phyloP scores from a whole-genome alignment of 2,113 vertebrate genomes.

The Falco punctatus region DNA sequence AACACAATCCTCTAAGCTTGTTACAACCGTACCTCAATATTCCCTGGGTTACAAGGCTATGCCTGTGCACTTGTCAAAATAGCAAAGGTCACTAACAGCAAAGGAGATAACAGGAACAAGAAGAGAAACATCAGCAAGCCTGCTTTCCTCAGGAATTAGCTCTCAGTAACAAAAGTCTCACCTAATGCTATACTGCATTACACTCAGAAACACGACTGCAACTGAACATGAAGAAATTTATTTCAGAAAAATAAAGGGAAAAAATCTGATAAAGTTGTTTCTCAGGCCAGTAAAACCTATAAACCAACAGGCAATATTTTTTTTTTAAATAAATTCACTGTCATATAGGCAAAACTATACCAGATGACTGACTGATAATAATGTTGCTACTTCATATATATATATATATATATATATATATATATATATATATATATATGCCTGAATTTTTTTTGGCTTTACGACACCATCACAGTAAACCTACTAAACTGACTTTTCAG shows the following conservation, averaged over 20 bases:
- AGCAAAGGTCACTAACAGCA: not conserved
- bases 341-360: not conserved
- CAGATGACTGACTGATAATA: not conserved
- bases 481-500: not conserved
- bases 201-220: not conserved
- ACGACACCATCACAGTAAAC: not conserved
- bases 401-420: too few relatives aligned
- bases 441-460: not conserved
- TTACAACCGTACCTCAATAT: not conserved
- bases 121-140: not conserved
- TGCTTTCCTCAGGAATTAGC: not conserved
- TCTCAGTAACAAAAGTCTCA: not conserved
- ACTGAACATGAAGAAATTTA: not conserved
- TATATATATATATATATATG: too few relatives aligned
- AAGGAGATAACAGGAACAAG: not conserved
- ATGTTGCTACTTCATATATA: not conserved
- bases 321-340: not conserved
- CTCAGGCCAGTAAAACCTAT: not conserved
- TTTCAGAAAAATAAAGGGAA: not conserved
- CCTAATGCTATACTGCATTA: not conserved
- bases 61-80: slow-evolving; percentile 12
- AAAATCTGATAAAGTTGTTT: not conserved
- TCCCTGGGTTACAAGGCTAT: not conserved
- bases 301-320: not conserved
- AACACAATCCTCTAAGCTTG: not conserved